These are phyloP conservation scores for Diglossa cyanea DNA, from an alignment of 2,797 vertebrate genomes.

Conservation along the genomic window DNA sequence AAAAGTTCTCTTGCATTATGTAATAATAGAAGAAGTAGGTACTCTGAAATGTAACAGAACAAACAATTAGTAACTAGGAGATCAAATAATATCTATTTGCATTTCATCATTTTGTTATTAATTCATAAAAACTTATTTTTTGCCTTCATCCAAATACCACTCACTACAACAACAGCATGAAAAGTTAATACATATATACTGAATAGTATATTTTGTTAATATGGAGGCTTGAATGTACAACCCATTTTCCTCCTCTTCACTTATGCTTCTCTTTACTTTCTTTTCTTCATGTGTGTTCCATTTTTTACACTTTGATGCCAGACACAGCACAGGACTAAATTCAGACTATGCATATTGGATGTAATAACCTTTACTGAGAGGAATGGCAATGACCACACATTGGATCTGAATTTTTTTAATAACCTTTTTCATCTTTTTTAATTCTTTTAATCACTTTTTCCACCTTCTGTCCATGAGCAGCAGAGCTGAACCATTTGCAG, in stretches of 20 bases:
- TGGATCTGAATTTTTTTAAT: background rate
- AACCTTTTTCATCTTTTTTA: background rate
- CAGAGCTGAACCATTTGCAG: background rate
- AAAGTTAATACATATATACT: background rate
- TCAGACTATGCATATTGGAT: background rate
- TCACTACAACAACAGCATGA: constrained; percentile 16
- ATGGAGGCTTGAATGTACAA: background rate
- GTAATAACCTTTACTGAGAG: background rate
- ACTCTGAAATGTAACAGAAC: background rate
- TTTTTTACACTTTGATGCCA: background rate
- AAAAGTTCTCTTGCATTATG: background rate
- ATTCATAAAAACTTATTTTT: constrained; percentile 33
- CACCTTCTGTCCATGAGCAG: background rate
- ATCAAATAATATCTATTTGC: background rate
- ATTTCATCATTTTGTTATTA: background rate
- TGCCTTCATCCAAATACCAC: background rate
- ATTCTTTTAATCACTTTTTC: background rate
- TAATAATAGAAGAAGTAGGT: background rate
- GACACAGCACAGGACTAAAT: background rate
- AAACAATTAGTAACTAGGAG: background rate
- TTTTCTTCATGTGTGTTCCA: background rate
- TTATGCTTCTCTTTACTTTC: background rate
- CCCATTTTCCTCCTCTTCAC: background rate
- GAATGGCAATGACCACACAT: background rate
- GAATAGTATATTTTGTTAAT: background rate